A percentile compares a stretch with the other conserved stretches of the same genome.
These are phyloP conservation scores for Irena cyanogastra DNA, from an alignment of 2,113 vertebrate genomes.

Conservation along the genomic window DNA sequence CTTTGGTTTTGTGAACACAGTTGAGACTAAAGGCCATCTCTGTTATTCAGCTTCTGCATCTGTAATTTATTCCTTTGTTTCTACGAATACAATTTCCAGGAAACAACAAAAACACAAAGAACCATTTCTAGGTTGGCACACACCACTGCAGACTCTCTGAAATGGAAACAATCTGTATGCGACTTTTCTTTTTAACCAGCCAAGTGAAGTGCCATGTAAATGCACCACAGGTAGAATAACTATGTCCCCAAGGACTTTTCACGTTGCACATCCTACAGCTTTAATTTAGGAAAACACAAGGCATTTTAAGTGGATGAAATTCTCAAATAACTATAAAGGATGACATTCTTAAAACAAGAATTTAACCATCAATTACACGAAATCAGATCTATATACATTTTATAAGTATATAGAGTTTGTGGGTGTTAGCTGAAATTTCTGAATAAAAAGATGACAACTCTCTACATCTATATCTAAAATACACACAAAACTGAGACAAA, in stretches of 20 bases:
- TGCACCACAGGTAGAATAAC: not conserved
- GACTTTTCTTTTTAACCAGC: not conserved
- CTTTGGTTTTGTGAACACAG: not conserved
- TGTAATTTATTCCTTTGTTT: not conserved
- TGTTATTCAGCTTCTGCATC: not conserved
- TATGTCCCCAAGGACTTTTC: not conserved
- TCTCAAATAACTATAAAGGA: not conserved
- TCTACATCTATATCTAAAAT: not conserved
- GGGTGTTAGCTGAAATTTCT: not conserved
- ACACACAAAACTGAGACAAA: not conserved
- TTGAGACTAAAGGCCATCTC: not conserved
- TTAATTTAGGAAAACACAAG: not conserved
- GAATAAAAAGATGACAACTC: not conserved
- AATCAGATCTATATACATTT: not conserved
- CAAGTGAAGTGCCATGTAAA: not conserved
- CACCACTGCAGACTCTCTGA: not conserved
- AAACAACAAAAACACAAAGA: not conserved
- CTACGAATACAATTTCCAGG: not conserved
- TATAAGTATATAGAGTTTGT: not conserved
- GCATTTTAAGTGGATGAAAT: not conserved
- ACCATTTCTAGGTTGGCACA: not conserved
- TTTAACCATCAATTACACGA: not conserved
- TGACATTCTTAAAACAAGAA: not conserved
- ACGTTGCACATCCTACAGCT: not conserved
- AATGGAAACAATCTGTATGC: not conserved